Conservation (phyloP, 2,113 vertebrate species). For the Egretta garzetta region DNA sequence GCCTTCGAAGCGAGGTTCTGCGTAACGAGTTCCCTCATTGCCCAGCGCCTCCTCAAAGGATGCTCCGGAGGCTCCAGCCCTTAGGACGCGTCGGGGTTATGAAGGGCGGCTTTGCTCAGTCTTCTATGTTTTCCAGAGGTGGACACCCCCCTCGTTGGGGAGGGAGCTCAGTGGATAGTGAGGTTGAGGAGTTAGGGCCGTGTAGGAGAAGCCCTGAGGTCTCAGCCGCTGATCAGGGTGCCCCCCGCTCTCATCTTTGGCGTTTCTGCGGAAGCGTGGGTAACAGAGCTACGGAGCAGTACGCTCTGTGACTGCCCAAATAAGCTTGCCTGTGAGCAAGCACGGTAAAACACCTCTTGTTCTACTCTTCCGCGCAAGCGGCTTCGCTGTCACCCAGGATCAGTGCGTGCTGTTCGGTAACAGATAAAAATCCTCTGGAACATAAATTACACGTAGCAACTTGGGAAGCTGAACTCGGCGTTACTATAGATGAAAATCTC, state of each 20-base stretch:
- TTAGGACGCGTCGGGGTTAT: neutral
- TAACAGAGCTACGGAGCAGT: neutral
- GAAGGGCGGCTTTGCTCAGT: neutral
- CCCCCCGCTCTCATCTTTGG: neutral
- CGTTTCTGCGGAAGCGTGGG: neutral
- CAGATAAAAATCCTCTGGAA: neutral
- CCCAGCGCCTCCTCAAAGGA: too few species aligned
- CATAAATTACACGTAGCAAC: neutral
- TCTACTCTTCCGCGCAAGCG: fast-evolving
- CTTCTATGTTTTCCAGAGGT: fast-evolving
- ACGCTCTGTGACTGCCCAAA: neutral
- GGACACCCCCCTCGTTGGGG: fast-evolving
- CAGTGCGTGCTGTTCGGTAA: fast-evolving
- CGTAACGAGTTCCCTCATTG: too few species aligned
- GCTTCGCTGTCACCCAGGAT: too few species aligned
- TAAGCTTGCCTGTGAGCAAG: neutral
- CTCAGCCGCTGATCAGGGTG: fast-evolving
- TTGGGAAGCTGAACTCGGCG: neutral
- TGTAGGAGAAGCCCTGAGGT: neutral
- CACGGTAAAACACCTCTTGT: fast-evolving
- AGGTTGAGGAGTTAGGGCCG: neutral
- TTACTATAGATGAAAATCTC: neutral
- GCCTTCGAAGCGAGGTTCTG: fast-evolving
- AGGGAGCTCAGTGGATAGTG: neutral
- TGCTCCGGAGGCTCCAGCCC: neutral